These are phyloP conservation scores for Vireo altiloquus DNA, from an alignment of 2,113 vertebrate genomes.

Conservation along the genomic window DNA sequence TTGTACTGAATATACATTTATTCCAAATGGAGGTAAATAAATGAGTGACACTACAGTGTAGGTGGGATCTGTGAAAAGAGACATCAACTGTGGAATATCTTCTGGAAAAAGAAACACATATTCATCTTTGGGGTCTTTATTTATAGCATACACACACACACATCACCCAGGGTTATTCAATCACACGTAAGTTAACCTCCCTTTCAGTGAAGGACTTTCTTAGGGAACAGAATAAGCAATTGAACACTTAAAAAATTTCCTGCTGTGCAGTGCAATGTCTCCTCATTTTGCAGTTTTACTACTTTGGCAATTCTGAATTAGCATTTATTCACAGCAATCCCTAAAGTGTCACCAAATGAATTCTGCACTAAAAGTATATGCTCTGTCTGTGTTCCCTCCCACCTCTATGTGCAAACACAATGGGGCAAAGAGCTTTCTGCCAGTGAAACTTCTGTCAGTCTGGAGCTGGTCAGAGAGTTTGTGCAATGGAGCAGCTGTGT, in stretches of 20 bases:
- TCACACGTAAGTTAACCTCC: not conserved
- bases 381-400: not conserved
- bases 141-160: not conserved
- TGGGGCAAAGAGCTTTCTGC: not conserved
- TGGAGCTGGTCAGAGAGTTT: not conserved
- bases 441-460: not conserved
- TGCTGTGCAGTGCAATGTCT: not conserved
- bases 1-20: not conserved
- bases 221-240: not conserved
- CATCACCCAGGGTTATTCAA: not conserved
- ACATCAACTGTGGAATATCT: slow-evolving; percentile 24
- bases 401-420: not conserved
- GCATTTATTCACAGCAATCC: not conserved
- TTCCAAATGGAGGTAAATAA: slow-evolving; percentile 41
- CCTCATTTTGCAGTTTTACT: slow-evolving; percentile 18
- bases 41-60: slow-evolving; percentile 33
- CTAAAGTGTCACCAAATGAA: not conserved
- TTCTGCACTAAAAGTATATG: not conserved
- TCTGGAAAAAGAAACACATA: slow-evolving; percentile 12
- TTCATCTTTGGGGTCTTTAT: slow-evolving; percentile 21
- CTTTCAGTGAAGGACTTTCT: slow-evolving; percentile 1
- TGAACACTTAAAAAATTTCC: not conserved
- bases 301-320: slow-evolving; percentile 3
- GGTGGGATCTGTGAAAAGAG: slow-evolving; percentile 33
- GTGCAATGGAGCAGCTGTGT: not conserved